Conservation (phyloP, 1,140 invertebrate species). For the Chymomyza costata region DNA sequence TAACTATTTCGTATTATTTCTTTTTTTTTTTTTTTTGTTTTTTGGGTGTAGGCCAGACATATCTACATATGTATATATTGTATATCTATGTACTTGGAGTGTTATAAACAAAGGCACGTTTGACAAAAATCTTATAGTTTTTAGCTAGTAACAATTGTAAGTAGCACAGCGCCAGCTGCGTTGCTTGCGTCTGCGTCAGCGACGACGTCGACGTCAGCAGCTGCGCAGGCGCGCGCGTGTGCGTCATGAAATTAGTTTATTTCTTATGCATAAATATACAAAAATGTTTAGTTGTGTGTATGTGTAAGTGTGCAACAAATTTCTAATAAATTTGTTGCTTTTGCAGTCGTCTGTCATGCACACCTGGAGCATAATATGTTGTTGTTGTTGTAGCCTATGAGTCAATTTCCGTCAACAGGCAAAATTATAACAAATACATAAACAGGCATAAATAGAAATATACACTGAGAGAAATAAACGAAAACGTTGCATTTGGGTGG, state of each 20-base stretch:
- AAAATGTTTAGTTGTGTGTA: slow-evolving; percentile 18
- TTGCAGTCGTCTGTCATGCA: slow-evolving; percentile 67
- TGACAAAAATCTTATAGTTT: slow-evolving; percentile 42
- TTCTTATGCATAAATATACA: slow-evolving; percentile 60
- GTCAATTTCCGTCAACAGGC: slow-evolving; percentile 68
- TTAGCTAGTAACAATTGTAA: slow-evolving; percentile 69
- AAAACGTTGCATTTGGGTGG: too few relatives aligned
- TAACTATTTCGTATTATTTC: slow-evolving; percentile 19
- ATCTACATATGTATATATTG: too few relatives aligned
- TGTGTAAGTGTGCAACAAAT: slow-evolving; percentile 48
- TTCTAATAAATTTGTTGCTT: slow-evolving; percentile 71
- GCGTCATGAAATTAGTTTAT: slow-evolving; percentile 73
- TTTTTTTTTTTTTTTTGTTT: slow-evolving; percentile 21
- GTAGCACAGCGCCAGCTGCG: slow-evolving; percentile 60
- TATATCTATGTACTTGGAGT: slow-evolving; percentile 1
- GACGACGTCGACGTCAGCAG: too few relatives aligned
- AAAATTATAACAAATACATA: slow-evolving; percentile 40
- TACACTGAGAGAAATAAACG: slow-evolving; percentile 3
- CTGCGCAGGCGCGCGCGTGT: slow-evolving; percentile 66
- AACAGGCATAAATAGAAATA: slow-evolving; percentile 29
- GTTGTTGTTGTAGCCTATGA: slow-evolving; percentile 58
- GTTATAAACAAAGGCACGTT: slow-evolving; percentile 64
- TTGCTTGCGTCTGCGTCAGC: slow-evolving; percentile 11
- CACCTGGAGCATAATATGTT: slow-evolving; percentile 70
- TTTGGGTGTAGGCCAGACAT: slow-evolving; percentile 62